Evolutionary conservation across 2,113 vertebrate species (phyloP).

Genomic region (Corapipo altera): DNA sequence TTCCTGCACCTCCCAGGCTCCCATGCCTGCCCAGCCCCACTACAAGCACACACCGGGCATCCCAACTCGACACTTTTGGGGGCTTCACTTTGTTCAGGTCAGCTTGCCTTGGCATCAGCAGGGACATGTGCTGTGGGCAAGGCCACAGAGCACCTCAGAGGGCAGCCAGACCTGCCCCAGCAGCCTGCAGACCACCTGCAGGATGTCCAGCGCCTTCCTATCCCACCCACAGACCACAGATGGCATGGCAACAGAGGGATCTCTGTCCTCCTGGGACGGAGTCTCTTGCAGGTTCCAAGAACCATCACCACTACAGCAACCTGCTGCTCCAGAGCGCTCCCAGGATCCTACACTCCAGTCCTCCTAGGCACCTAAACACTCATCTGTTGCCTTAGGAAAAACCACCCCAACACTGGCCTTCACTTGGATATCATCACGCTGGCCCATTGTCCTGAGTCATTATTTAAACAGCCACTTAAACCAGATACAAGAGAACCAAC

Average conservation of each 20-base stretch:
- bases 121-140: fast-evolving
- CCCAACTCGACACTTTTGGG: fast-evolving
- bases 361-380: background rate
- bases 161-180: background rate
- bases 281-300: background rate
- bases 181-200: background rate
- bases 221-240: background rate
- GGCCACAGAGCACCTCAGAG: background rate
- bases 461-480: background rate
- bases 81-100: background rate
- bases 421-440: background rate
- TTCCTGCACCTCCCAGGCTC: background rate
- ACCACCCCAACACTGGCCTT: background rate
- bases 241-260: fast-evolving
- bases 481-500: background rate
- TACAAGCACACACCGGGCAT: fast-evolving
- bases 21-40: background rate
- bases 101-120: background rate
- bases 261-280: background rate
- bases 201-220: background rate
- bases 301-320: background rate
- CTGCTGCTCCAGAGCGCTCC: background rate
- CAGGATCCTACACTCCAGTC: background rate
- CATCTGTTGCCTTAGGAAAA: background rate
- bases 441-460: background rate